A percentile compares a stretch with the other conserved stretches of the same genome.
These are phyloP conservation scores for Theretra japonica DNA, from an alignment of 2,888 invertebrate species.

Conservation along the genomic window DNA sequence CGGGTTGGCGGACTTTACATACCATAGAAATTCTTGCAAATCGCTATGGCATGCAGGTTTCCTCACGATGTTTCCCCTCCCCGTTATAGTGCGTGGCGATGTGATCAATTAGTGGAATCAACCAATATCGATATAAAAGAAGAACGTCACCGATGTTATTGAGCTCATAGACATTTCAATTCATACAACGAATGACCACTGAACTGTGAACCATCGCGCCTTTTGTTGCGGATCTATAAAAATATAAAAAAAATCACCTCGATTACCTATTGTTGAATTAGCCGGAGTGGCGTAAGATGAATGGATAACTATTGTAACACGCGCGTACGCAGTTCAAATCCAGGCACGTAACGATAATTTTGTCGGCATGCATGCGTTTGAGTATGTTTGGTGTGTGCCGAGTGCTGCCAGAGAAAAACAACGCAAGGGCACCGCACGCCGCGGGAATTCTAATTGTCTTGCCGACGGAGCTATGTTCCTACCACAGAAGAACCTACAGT, in stretches of 20 bases:
- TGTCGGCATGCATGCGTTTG: conserved; percentile 17
- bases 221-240: background rate
- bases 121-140: no score
- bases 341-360: conserved; percentile 24
- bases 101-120: no score
- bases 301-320: conserved; percentile 24
- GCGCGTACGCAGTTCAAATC: conserved; percentile 21
- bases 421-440: conserved; percentile 9
- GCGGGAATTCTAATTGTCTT: conserved; percentile 10
- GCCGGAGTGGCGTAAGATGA: conserved; percentile 16
- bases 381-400: background rate
- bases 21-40: no score
- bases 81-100: no score
- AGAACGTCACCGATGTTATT: no score
- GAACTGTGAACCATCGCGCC: no score
- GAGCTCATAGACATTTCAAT: no score
- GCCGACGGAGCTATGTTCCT: background rate
- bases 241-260: background rate
- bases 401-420: conserved; percentile 19
- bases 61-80: no score
- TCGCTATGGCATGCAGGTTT: no score
- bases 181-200: no score
- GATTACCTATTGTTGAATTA: conserved; percentile 10
- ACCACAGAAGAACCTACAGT: background rate
- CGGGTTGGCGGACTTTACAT: no score